Evolutionary conservation across 2,113 vertebrate genomes (phyloP), one percentile per base, ranked within the genome.

Genomic region (Galeopterus variegatus): DNA sequence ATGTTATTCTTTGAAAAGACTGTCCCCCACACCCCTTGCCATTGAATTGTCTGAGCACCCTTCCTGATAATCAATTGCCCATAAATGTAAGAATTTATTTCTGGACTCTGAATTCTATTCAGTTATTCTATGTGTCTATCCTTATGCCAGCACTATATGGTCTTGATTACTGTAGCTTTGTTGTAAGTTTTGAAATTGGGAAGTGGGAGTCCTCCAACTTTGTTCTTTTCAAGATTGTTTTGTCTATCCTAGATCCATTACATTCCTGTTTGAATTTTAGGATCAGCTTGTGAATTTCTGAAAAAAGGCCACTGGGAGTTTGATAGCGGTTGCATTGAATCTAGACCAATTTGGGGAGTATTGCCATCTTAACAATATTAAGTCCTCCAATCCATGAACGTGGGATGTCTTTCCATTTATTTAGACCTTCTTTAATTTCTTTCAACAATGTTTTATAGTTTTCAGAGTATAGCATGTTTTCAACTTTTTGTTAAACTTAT

Each of bases 391-490:
- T 41, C 26, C 70, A 54, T 62, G 60, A 52, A 60, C 41, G 33
- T 50, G 56, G 80, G 64, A 33, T 82, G 9, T 33, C 26, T 60
- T 31, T 50, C 60, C 33, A 67, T 36, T 75, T 67, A 67, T 64
- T 88, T 65, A 91, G 1, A 4, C 56, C 48, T 79, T 91, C 23
- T 60, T 82, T 33, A 62, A 88, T 91, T 93, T 95, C 50, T 93
- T 86, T 67, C 26, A 73, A 60, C 54, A 89, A 6, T 14, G 14
- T 93, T 69, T 90, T 76, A 62, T 67, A 19, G 58, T 82, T 95
- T 94, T 70, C 31, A 64, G 54, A 89, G 45, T 24, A 45, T 21
- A 90, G 14, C 41, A 41, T 41, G n/a, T 76, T 72, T 94, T 62
- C 11, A 31, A 50, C 11, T 50, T 81, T 72, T 81, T 18, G 41